Conservation (phyloP, 2,113 vertebrate genomes). For the Hyla sarda region DNA sequence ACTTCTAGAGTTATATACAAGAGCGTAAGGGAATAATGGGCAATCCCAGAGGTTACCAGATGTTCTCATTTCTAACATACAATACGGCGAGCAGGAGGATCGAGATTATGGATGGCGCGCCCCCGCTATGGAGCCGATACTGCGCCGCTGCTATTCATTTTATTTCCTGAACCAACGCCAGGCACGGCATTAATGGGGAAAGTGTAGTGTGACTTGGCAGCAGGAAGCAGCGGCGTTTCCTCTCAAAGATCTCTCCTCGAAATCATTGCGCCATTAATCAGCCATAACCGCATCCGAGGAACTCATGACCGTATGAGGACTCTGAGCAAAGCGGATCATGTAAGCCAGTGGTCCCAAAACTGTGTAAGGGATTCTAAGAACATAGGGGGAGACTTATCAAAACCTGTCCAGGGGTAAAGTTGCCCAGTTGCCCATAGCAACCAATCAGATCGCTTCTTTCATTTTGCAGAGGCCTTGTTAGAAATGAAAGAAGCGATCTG, state of each 20-base stretch:
- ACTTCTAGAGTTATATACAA: not conserved
- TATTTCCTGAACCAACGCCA: constrained; percentile 22
- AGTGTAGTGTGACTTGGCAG: constrained; percentile 41
- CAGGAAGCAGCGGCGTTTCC: not conserved
- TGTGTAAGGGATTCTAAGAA: too few relatives aligned
- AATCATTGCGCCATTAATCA: constrained; percentile 34
- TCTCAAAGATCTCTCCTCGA: constrained; percentile 7
- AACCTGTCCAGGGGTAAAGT: too few relatives aligned
- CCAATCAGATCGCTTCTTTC: too few relatives aligned
- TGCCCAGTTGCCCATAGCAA: too few relatives aligned
- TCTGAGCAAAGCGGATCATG: too few relatives aligned
- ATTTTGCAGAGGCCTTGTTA: too few relatives aligned
- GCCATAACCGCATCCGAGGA: not conserved
- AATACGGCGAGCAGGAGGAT: not conserved
- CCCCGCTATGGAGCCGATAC: not conserved
- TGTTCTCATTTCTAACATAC: not conserved
- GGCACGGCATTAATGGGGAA: constrained; percentile 24
- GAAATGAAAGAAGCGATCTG: too few relatives aligned
- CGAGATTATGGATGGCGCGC: not conserved
- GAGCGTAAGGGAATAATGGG: not conserved
- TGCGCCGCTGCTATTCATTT: not conserved
- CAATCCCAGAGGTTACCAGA: not conserved
- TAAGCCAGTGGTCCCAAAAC: too few relatives aligned
- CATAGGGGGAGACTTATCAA: too few relatives aligned
- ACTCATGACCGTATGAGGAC: not conserved